Conservation (phyloP, 2,888 invertebrate species). For the Tenthredo amoena region DNA sequence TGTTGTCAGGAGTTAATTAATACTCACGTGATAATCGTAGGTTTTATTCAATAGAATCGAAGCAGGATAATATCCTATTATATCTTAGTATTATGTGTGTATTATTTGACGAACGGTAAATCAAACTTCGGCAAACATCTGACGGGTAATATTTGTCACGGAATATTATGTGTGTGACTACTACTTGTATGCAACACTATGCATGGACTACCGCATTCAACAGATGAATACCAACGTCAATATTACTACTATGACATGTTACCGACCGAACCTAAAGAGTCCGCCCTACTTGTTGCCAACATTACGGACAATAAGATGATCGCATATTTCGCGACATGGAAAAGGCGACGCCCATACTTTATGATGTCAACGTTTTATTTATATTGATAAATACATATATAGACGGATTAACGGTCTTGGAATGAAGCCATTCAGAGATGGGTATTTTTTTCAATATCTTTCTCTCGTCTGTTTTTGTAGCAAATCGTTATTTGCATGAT, state of each 20-base stretch:
- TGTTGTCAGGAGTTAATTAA: not conserved
- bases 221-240: constrained; percentile 35
- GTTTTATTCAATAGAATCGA: not conserved
- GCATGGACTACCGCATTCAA: constrained; percentile 29
- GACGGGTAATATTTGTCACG: constrained; percentile 2
- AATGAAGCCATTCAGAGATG: not conserved
- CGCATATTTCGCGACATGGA: not conserved
- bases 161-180: not conserved
- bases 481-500: not conserved
- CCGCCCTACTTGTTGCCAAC: not conserved
- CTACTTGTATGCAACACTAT: not conserved
- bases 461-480: not conserved
- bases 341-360: constrained; percentile 21
- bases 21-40: not conserved
- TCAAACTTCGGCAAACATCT: not conserved
- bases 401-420: too few relatives aligned
- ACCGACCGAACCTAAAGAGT: not conserved
- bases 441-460: not conserved
- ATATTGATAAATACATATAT: not conserved
- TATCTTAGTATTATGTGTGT: not conserved
- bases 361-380: constrained; percentile 30
- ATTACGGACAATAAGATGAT: not conserved
- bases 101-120: not conserved
- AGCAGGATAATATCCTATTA: not conserved
- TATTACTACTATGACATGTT: not conserved